Percentiles rank a stretch among this genome's conserved stretches.
Evolutionary conservation across 2,888 invertebrate species (phyloP).

Genomic region (Oegoconia quadripuncta): DNA sequence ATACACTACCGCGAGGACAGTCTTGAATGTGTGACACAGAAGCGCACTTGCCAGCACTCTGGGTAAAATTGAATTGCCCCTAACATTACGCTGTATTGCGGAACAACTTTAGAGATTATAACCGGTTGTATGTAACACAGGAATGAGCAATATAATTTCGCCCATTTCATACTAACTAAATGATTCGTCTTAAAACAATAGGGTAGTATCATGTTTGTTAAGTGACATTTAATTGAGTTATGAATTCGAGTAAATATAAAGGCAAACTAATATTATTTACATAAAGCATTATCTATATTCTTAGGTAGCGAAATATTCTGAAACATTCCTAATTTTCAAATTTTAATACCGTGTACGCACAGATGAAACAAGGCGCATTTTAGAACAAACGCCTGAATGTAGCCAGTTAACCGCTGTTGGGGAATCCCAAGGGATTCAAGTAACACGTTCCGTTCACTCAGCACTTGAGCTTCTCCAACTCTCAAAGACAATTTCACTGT

Average conservation of each 20-base stretch:
- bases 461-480: conserved; percentile 54
- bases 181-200: too few species aligned
- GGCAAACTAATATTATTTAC: too few species aligned
- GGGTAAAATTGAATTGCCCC: conserved; percentile 45
- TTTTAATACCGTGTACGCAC: conserved; percentile 25
- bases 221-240: too few species aligned
- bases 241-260: too few species aligned
- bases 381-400: conserved; percentile 47
- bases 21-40: conserved; percentile 28
- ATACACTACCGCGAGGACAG: conserved; percentile 46
- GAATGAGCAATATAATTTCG: neutral
- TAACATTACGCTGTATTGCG: conserved; percentile 24
- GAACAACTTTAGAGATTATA: conserved; percentile 9
- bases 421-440: conserved; percentile 47
- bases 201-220: too few species aligned
- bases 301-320: too few species aligned
- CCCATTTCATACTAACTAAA: too few species aligned
- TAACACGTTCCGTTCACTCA: conserved; percentile 63
- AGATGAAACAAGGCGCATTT: conserved; percentile 48
- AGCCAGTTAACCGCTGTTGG: conserved; percentile 51
- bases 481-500: conserved; percentile 63
- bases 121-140: neutral
- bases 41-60: conserved; percentile 30
- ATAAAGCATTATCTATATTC: too few species aligned
- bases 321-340: too few species aligned